Base-by-base conservation (phyloP, 92 coral and sea anemone species). In the Galaxea fascicularis region DNA sequence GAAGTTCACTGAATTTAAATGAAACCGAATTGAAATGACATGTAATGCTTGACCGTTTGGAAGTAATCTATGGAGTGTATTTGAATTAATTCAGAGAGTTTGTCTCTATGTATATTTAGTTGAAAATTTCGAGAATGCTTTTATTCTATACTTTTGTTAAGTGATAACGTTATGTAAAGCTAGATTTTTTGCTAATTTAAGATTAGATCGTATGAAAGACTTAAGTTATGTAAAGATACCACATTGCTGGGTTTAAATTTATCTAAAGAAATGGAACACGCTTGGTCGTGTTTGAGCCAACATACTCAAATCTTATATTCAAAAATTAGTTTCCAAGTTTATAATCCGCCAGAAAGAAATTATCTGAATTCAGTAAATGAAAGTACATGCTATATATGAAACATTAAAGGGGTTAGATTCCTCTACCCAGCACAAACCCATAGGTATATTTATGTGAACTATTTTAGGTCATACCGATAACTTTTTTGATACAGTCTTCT, bases 391-490 rank as follows among this genome's bases (percentile, higher is more conserved):
- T 85, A 90, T 82, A 89, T 89, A 85, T 81, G 84, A 83, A 68
- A 78, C 85, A 87, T 63, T 71, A 84, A 77, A 73, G 66, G 85
- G 87, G 89, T 85, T 70, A 82, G 86, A 71, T 54, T 70, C 91
- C 76, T 82, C 35, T 41, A 66, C 91, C 93, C 92, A 83, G 92
- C 93, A 94, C 87, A 80, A 82, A 78, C 83, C 73, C 76, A 94
- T 94, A 94, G 98, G 86, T 83, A 92, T 94, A 94, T 94, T 94
- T 94, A 94, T 86, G 98, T 92, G 93, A 87, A 86, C 98, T 94
- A 94, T 94, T 94, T 94, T 94, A 94, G 82, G 98, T 94, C 93
- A 87, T 56, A 84, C 66, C 82, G 91, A 89, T 90, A 92, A 89
- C 92, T 85, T 90, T 83, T 92, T 92, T 89, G 91, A 94, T 93